Evolutionary conservation across 2,113 vertebrate genomes (phyloP).

Genomic region (Dendropsophus ebraccatus): DNA sequence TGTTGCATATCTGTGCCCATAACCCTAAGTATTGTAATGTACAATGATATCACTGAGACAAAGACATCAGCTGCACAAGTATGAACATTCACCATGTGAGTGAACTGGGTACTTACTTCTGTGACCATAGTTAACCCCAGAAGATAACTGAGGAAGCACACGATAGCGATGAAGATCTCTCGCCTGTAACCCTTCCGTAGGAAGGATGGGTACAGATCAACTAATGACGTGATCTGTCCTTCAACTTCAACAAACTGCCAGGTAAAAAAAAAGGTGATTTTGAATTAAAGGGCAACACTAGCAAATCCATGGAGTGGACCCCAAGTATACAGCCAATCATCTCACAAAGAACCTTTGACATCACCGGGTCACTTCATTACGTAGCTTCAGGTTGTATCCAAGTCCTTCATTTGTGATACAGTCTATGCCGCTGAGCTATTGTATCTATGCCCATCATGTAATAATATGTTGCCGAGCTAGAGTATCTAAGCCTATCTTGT

Average conservation of each 20-base stretch:
- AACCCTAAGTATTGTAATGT: too few relatives aligned
- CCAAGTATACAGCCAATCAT: neutral
- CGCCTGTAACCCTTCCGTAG: constrained; percentile 98
- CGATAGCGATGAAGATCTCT: constrained; percentile 96
- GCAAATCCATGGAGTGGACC: neutral
- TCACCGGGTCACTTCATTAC: neutral
- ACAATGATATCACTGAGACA: neutral
- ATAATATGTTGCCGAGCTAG: too few relatives aligned
- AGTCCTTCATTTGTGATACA: neutral
- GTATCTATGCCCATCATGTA: too few relatives aligned
- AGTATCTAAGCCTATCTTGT: too few relatives aligned
- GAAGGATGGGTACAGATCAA: constrained; percentile 96
- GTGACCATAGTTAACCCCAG: constrained; percentile 98
- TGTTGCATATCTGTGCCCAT: neutral
- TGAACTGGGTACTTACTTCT: constrained; percentile 77
- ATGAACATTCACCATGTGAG: neutral
- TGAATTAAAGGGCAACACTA: neutral
- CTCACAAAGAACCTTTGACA: neutral
- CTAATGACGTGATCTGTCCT: constrained; percentile 99
- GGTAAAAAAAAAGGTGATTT: constrained; percentile 22
- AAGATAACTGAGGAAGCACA: constrained; percentile 95
- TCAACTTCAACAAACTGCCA: constrained; percentile 99
- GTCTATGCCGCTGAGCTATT: neutral
- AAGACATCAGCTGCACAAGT: neutral
- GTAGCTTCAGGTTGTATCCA: neutral